phyloP scores from a whole-genome alignment of 2,113 vertebrate genomes.

The Callithrix jacchus region DNA sequence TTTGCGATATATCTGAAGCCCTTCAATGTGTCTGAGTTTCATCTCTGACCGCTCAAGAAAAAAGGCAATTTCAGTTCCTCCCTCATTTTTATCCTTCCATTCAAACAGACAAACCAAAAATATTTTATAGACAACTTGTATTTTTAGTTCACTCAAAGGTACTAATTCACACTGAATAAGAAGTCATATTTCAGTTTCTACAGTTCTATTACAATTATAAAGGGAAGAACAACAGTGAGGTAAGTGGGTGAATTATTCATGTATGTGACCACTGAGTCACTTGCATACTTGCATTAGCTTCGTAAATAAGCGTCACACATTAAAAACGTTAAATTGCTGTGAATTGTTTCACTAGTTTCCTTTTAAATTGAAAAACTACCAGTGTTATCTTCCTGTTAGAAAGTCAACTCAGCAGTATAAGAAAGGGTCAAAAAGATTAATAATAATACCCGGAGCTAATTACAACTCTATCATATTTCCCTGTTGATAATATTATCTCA shows the following conservation, averaged over 20 bases:
- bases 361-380: slow-evolving; percentile 29
- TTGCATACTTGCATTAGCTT: background rate
- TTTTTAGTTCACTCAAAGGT: background rate
- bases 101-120: slow-evolving; percentile 41
- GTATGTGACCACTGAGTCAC: background rate
- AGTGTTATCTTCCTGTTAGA: background rate
- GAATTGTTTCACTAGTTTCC: slow-evolving; percentile 11
- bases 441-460: background rate
- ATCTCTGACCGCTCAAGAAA: slow-evolving; percentile 16
- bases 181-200: slow-evolving; percentile 23
- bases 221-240: background rate
- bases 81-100: slow-evolving; percentile 40
- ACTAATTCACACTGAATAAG: background rate
- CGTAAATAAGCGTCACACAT: background rate
- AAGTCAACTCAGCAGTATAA: slow-evolving; percentile 12
- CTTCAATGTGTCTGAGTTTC: background rate
- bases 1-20: background rate
- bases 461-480: slow-evolving; percentile 18
- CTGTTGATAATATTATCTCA: background rate
- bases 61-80: slow-evolving; percentile 17
- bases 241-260: slow-evolving; percentile 24
- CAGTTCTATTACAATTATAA: background rate
- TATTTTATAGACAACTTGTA: background rate
- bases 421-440: background rate
- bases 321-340: background rate